Percentiles rank a stretch among this genome's conserved stretches.
phyloP scores from a whole-genome alignment of 2,888 invertebrate genomes.

The Neelides folsomi region DNA sequence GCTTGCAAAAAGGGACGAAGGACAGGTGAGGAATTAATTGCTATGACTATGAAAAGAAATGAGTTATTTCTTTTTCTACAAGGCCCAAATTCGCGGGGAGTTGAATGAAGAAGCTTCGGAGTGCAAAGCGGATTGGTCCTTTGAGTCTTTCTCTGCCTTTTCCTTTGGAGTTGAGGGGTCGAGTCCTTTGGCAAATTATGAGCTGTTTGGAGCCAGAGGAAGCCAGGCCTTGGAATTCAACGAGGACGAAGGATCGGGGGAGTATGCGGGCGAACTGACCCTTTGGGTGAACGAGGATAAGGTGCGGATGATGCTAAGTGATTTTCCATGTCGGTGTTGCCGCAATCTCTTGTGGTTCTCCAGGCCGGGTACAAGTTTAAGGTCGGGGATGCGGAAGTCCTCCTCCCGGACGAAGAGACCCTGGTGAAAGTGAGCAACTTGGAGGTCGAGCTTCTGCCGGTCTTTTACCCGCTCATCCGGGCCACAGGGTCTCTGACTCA shows the following conservation, averaged over 20 bases:
- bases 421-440: conserved; percentile 17
- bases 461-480: conserved; percentile 47
- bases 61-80: too few relatives aligned
- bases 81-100: background rate
- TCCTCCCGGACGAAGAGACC: conserved; percentile 6
- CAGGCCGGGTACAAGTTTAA: conserved; percentile 30
- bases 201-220: too few relatives aligned
- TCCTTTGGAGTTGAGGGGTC: background rate
- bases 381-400: conserved; percentile 16
- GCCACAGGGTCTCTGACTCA: conserved; percentile 46
- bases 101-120: background rate
- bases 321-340: too few relatives aligned
- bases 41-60: too few relatives aligned
- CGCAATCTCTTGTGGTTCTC: background rate
- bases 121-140: background rate
- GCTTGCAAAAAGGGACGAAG: conserved; percentile 29
- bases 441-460: conserved; percentile 45
- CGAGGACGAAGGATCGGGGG: background rate
- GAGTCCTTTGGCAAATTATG: background rate
- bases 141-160: background rate
- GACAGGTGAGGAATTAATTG: conserved; percentile 31
- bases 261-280: background rate
- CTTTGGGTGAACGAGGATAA: background rate
- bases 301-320: too few relatives aligned
- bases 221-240: background rate